Evolutionary conservation across 2,888 invertebrate genomes (phyloP), one percentile per base, ranked within the genome.

Genomic region (Sceliomorpha sp.): DNA sequence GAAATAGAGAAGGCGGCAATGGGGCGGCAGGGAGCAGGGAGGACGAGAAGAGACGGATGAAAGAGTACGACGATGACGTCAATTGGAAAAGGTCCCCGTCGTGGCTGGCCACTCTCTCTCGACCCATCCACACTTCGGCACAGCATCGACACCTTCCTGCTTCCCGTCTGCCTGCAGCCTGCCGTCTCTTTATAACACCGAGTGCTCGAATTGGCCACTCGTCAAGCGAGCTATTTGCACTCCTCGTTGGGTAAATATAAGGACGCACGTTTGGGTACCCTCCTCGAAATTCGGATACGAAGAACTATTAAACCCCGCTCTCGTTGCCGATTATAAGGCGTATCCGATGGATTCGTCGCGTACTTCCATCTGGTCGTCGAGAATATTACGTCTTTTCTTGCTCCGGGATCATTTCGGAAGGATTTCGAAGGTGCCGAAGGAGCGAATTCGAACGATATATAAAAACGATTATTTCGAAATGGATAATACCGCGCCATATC

Each of bases 51-150:
- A 64, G 56, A 64, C 51, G 51, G 50, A 51, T 51, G 50, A 81
- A 78, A 76, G 76, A 81, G 80, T 74, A 74, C 76, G 76, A 73
- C 81, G 76, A 83, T 87, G 87, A 87, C 87, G 87, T 87, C 87
- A 87, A 87, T 87, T 79, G 87, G 85, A 85, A 87, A 87, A 87
- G 86, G 85, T 85, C 83, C 82, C 75, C 71, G 66, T 73, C 74
- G 76, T 73, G 74, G 59, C 47, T 31, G 55, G 34, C 26, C 39
- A 37, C 37, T 36, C 8, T 9, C 34, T 34, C 29, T 45, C 37
- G 32, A 36, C 55, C 42, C 58, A 58, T 58, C 47, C 31, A 42
- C 67, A 59, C 68, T 55, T 37, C 32, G 44, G 37, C 45, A 45
- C 56, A 45, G 47, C 67, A 66, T 60, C 66, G 50, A 53, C 66